Evolutionary conservation across 2,113 vertebrate genomes (phyloP), one percentile per base, ranked within the genome.

Genomic region (Salvelinus alpinus): DNA sequence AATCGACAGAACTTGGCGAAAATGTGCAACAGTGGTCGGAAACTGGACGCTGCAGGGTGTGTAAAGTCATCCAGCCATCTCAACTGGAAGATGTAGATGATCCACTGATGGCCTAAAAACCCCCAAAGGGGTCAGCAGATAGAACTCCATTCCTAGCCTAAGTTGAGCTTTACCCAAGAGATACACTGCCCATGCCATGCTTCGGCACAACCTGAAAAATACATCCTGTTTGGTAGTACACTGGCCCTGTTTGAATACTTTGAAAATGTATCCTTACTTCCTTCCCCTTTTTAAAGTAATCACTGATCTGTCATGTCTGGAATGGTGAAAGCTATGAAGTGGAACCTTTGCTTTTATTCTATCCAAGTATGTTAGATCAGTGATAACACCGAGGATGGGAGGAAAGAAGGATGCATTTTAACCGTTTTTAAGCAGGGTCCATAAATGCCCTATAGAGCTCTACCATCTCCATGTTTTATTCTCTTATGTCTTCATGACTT

Each of bases 31-130:
- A 94, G 89, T 11, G 92, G 94, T 54, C 86, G 74, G 78, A 92
- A 80, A 69, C 72, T 94, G 84, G 93, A 94, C 70, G 92, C 93
- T 66, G 90, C 91, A 8, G 94, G 94, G 70, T 94, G 93, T 82
- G 92, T 93, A 44, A 92, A 93, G 84, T 81, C 88, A 5, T 88
- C 90, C 3, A 83, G 70, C 67, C 85, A 88, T 78, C 20, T 57
- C 1, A 73, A 54, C 18, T 82, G 70, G 60, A 85, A 83, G 51
- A 79, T 80, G 59, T 16, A 62, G 59, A 62, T n/a, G 59, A 7
- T 62, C 59, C n/a, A 22, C 59, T 62, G n/a, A 31, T 31, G 5
- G 12, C n/a, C 59, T 62, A 22, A 22, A 62, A 22, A 60, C 2
- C 1, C 1, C 5, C 20, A 9, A 22, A 18, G 18, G 13, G 8